phyloP scores from a whole-genome alignment of 92 coral and sea anemone species.

The Porites evermanni region DNA sequence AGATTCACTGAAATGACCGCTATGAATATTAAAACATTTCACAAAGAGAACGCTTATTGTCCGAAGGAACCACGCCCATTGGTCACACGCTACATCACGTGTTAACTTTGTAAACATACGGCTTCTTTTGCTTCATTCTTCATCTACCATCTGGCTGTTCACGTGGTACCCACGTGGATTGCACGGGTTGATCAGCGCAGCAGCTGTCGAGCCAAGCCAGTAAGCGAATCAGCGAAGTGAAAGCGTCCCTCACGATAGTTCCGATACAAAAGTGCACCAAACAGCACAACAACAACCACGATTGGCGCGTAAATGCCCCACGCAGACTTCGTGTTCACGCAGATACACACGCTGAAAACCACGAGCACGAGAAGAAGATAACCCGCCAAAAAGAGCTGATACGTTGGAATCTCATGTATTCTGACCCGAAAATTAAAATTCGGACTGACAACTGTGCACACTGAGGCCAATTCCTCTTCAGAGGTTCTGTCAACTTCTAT shows the following conservation, averaged over 20 bases:
- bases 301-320: constrained; percentile 57
- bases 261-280: constrained; percentile 44
- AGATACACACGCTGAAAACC: constrained; percentile 36
- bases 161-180: constrained; percentile 40
- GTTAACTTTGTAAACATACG: background rate
- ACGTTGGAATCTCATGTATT: constrained; percentile 40
- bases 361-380: constrained; percentile 7
- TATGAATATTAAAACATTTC: too few relatives aligned
- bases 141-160: background rate
- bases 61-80: background rate
- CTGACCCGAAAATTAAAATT: constrained; percentile 26
- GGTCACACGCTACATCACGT: background rate
- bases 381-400: constrained; percentile 22
- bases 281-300: constrained; percentile 18
- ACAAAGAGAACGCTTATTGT: too few relatives aligned
- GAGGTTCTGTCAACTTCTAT: constrained; percentile 40
- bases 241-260: constrained; percentile 50
- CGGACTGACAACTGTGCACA: constrained; percentile 27
- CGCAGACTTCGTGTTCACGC: constrained; percentile 27
- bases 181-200: constrained; percentile 26
- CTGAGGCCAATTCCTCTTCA: constrained; percentile 58
- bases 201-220: constrained; percentile 29
- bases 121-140: background rate
- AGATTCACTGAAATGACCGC: too few relatives aligned
- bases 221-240: constrained; percentile 14